Evolutionary conservation across 2,888 invertebrate genomes (phyloP).

Genomic region (Acleris holmiana): DNA sequence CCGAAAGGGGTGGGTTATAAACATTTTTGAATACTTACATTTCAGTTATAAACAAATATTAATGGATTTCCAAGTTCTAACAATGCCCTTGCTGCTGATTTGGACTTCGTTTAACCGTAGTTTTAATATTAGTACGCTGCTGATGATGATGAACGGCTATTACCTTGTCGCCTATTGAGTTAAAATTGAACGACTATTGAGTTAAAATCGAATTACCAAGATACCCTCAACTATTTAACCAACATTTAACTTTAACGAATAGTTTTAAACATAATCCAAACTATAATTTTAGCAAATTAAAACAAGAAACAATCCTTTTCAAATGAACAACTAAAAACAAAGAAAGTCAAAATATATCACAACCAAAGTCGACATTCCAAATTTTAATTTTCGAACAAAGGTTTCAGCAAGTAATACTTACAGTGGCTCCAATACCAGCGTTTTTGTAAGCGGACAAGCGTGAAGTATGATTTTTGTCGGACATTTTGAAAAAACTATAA

Average conservation of each 20-base stretch:
- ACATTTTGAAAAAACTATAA: constrained; percentile 72
- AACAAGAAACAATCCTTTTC: neutral
- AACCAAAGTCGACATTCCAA: neutral
- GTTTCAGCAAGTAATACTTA: constrained; percentile 63
- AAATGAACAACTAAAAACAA: neutral
- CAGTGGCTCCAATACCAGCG: constrained; percentile 89
- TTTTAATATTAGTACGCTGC: too few species aligned
- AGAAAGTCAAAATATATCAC: neutral
- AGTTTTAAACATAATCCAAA: too few species aligned
- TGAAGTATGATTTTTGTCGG: constrained; percentile 82
- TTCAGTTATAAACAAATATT: too few species aligned
- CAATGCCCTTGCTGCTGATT: too few species aligned
- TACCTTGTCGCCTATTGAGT: too few species aligned
- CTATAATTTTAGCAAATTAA: neutral
- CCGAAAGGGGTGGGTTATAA: too few species aligned
- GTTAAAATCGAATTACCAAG: neutral
- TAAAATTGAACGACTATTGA: neutral
- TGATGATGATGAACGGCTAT: too few species aligned
- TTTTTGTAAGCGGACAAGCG: constrained; percentile 91
- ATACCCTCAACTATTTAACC: neutral
- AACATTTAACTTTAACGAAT: neutral
- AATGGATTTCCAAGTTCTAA: too few species aligned
- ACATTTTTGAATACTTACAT: too few species aligned
- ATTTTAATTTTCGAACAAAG: constrained; percentile 28
- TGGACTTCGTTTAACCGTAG: too few species aligned